Conservation (phyloP, 2,113 vertebrate species). For the Sphaerodactylus townsendi region DNA sequence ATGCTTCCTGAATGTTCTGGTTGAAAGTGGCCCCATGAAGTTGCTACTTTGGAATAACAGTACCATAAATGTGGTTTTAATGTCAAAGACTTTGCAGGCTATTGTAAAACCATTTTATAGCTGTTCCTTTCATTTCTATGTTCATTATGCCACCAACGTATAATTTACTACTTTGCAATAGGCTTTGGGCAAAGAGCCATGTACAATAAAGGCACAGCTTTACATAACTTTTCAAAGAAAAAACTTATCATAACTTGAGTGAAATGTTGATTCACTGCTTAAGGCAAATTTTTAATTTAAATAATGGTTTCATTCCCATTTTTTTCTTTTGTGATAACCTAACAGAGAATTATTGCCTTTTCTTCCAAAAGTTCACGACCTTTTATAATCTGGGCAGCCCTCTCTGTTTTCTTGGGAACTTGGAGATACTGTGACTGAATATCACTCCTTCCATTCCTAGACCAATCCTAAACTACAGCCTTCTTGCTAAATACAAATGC, state of each 20-base stretch:
- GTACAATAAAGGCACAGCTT: constrained; percentile 2
- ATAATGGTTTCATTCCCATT: not conserved
- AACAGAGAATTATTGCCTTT: not conserved
- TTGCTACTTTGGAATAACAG: not conserved
- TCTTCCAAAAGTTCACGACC: not conserved
- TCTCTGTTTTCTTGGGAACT: not conserved
- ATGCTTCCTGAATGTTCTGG: not conserved
- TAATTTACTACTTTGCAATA: constrained; percentile 25
- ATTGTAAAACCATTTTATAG: constrained; percentile 32
- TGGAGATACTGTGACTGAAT: not conserved
- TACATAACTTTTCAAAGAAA: constrained; percentile 16
- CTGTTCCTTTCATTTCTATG: constrained; percentile 19
- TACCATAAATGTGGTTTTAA: constrained; percentile 14
- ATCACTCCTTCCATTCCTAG: not conserved
- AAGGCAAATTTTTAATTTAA: not conserved
- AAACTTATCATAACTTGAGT: not conserved
- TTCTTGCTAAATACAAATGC: not conserved
- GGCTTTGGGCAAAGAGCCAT: constrained; percentile 15
- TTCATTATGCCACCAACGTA: constrained; percentile 12
- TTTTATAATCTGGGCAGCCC: not conserved
- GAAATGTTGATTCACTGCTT: constrained; percentile 8
- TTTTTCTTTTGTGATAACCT: not conserved
- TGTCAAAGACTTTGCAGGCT: constrained; percentile 19
- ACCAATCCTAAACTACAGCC: not conserved
- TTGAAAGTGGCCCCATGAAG: not conserved